Evolutionary conservation across 2,113 vertebrate genomes (phyloP), one percentile per base, ranked within the genome.

Genomic region (Chascanopsetta lugubris): DNA sequence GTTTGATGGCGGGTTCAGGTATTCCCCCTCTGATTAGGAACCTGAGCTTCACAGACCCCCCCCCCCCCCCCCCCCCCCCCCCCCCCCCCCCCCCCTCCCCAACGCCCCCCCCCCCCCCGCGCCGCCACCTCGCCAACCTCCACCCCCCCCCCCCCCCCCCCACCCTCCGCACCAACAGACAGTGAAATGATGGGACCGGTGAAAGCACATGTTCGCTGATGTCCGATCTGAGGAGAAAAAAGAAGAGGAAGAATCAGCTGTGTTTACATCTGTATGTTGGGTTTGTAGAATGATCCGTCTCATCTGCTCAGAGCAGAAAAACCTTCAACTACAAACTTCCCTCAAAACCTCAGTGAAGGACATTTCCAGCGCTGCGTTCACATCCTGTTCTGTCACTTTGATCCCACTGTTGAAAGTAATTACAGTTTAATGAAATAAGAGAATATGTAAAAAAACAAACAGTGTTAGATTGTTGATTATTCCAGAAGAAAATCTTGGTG

Each of bases 1-100:
- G 92, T 93, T 88, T 84, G 90, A 80, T 83, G 85, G 71, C 12
- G 59, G 79, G 65, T 87, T 86, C 88, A 90, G 90, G 89, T 91
- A 87, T 91, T 90, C 88, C 83, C 84, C 78, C 59, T 63, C 82
- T 67, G 70, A 79, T 76, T 63, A 86, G 87, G 66, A 91, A 91
- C 84, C 86, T 68, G 87, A 92, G 85, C 87, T 67, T 49, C 46
- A 59, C 26, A 45, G 78, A 85, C 68, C 50, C 5, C 49, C 47
- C 42, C 2, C 65, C n/a, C 55, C 64, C 38, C 46, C 56, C 42
- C 69, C 48, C 3, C 47, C 20, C 40, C 1, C 65, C 15, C 50
- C 65, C 29, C 51, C 56, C 36, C 13, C 61, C 8, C 11, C 64
- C 32, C 48, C 55, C 43, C 32, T 55, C 54, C 49, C 58, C 43